Base-by-base conservation (phyloP, 2,888 invertebrate genomes). In the Empis stercorea region DNA sequence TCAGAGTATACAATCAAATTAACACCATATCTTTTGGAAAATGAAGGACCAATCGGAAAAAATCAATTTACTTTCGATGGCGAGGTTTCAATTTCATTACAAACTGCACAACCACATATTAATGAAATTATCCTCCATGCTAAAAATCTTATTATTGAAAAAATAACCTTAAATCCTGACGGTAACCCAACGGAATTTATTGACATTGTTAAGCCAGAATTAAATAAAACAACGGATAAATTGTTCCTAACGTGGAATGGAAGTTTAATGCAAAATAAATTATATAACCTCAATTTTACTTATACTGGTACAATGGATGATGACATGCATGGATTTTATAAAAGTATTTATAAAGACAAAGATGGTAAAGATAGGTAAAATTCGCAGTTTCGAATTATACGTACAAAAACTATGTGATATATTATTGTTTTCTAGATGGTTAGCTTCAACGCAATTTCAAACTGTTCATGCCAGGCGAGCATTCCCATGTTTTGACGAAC, bases 401-500 rank as follows among this genome's bases (percentile, higher is more conserved):
- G n/a, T n/a, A n/a, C n/a, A n/a, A n/a, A n/a, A n/a, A n/a, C n/a
- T n/a, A n/a, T n/a, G n/a, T n/a, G n/a, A n/a, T n/a, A n/a, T n/a
- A n/a, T n/a, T n/a, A n/a, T n/a, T n/a, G n/a, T 13, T 16, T 48
- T 60, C 16, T 48, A 58, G 56, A 48, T 57, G 59, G 60, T 59
- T 82, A 6, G 74, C 75, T 1, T 70, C 79, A 0, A 81, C 84
- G 0, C 82, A 83, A 49, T 73, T 83, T 45, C 79, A 83, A 59
- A 74, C 81, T 0, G 75, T 76, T 1, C 72, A 74, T 51, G 81
- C 82, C 0, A 75, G 83, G 1, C 66, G 73, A 10, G 79, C 79
- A 0, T 83, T 86, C 60, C 86, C 86, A 0, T 85, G 85, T 57
- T 85, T 80, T 57, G 87, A 87, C 57, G 85, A 84, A 57, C 85